These are phyloP conservation scores for Choristoneura fumiferana DNA, from an alignment of 1,140 invertebrate species.

Conservation along the genomic window DNA sequence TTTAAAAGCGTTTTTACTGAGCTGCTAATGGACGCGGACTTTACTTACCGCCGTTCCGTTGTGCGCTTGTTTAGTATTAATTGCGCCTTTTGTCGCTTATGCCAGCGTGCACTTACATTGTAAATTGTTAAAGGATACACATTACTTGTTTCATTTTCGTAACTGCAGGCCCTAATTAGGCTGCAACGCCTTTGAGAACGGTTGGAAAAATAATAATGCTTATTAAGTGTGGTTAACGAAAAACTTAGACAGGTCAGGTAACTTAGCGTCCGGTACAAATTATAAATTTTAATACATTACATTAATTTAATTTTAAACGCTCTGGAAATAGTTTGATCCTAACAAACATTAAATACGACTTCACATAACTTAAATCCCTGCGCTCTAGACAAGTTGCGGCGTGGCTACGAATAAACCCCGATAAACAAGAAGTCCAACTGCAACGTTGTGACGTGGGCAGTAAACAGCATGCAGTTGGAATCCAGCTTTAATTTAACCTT, in stretches of 20 bases:
- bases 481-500: neutral
- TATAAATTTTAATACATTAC: too few relatives aligned
- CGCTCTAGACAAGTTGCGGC: too few relatives aligned
- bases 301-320: too few relatives aligned
- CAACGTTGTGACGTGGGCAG: too few relatives aligned
- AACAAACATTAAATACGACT: too few relatives aligned
- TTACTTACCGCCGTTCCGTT: slow-evolving; percentile 48
- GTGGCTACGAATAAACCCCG: too few relatives aligned
- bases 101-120: slow-evolving; percentile 21
- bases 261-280: too few relatives aligned
- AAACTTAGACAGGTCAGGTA: neutral
- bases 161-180: neutral
- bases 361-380: too few relatives aligned
- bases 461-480: neutral
- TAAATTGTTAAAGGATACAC: slow-evolving; percentile 13
- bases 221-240: neutral
- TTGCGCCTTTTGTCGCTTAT: slow-evolving; percentile 69
- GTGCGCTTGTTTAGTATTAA: slow-evolving; percentile 68
- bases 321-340: too few relatives aligned
- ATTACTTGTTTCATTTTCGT: neutral
- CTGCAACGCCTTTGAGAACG: neutral
- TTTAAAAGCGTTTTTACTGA: slow-evolving; percentile 27
- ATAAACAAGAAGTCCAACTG: too few relatives aligned
- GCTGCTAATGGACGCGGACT: slow-evolving; percentile 27
- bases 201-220: too few relatives aligned